Evolutionary conservation across 2,888 invertebrate species (phyloP), one percentile per base, ranked within the genome.

Genomic region (Leptodirus hochenwartii): DNA sequence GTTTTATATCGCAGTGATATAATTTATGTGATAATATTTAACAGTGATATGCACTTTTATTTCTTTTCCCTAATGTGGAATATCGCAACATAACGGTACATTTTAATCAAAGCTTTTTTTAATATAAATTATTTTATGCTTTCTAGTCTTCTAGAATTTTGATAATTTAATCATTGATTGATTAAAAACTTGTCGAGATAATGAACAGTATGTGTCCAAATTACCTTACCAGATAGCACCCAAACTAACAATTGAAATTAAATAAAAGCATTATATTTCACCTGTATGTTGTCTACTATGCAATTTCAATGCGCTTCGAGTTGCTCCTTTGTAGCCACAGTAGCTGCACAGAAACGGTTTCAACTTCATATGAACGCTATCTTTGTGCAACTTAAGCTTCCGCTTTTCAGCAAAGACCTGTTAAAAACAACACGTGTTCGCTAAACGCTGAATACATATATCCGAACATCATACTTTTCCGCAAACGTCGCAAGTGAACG

Each of bases 251-350:
- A 15, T 8, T 6, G 6, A 26, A 8, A 34, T 31, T 26, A 12
- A 11, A 23, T 8, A 17, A 29, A 28, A 28, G 3, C 17, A 30
- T 33, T 17, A 40, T 50, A 54, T 41, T 54, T 56, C n/a, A 64
- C 76, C 78, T 42, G 77, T 75, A 51, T 79, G 78, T 25, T 66
- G 66, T 26, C 78, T 53, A 41, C 71, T 54, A 49, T 80, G 79
- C 43, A 75, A 58, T 37, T 66, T 66, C 14, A 80, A 50, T 36
- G 73, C 69, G 33, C 66, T 64, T 34, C 67, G 69, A 15, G 73
- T 63, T 0, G 73, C 62, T 0, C 71, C 64, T 12, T 70, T 62
- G 41, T 77, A 73, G 9, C 67, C 66, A 48, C 80, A 80, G 40
- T 65, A 65, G 32, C 59, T 61, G 43, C 80, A 80, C 27, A 68